Conservation (phyloP, 2,888 invertebrate genomes). For the Eueremaeus valkanovi region DNA sequence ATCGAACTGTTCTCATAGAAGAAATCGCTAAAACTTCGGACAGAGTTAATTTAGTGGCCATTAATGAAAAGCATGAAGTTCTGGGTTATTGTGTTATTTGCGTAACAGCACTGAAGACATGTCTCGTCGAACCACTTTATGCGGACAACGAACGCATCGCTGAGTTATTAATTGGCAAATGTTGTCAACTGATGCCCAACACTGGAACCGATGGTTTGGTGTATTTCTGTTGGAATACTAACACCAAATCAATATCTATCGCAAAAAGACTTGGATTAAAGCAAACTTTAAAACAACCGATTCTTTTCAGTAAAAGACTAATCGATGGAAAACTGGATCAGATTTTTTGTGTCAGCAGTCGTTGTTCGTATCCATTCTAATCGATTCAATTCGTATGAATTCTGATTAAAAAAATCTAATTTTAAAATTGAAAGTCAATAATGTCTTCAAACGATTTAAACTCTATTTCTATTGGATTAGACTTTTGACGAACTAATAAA, state of each 20-base stretch:
- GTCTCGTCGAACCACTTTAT: constrained; percentile 43
- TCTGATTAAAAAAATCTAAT: too few relatives aligned
- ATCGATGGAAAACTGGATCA: background rate
- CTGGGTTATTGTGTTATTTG: constrained; percentile 30
- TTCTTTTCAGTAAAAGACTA: background rate
- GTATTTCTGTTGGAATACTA: background rate
- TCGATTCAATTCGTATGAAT: too few relatives aligned
- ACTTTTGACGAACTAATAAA: too few relatives aligned
- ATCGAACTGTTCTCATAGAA: constrained; percentile 1
- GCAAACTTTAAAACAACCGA: background rate
- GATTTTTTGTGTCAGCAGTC: background rate
- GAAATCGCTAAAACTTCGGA: constrained; percentile 25
- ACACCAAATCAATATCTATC: background rate
- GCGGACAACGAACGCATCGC: constrained; percentile 42
- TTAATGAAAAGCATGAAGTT: constrained; percentile 27
- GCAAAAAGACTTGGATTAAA: constrained; percentile 12
- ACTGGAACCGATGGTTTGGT: background rate
- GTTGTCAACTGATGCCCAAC: background rate
- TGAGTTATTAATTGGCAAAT: constrained; percentile 31
- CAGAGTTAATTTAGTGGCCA: constrained; percentile 40
- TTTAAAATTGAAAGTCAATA: too few relatives aligned
- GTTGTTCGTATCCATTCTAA: background rate
- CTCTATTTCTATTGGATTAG: too few relatives aligned
- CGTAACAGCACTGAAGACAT: background rate
- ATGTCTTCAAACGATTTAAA: too few relatives aligned